A percentile compares a stretch with the other conserved stretches of the same genome.
These are phyloP conservation scores for Tipula unca DNA, from an alignment of 2,888 invertebrate genomes.

Conservation along the genomic window DNA sequence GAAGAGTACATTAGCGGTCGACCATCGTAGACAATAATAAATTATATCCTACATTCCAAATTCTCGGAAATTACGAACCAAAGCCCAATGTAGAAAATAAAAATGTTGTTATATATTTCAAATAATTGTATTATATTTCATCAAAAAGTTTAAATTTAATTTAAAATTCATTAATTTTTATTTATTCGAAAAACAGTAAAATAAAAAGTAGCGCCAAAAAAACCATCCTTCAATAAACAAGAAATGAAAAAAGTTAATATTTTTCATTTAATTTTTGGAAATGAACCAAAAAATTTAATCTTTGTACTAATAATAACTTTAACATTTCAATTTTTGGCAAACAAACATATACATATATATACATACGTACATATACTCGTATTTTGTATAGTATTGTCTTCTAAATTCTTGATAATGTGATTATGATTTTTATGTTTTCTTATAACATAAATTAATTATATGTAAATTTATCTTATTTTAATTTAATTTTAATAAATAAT, in stretches of 20 bases:
- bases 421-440: not conserved
- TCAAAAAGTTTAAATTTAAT: not conserved
- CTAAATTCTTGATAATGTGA: not conserved
- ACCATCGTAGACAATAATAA: not conserved
- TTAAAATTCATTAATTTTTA: not conserved
- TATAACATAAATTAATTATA: not conserved
- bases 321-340: not conserved
- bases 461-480: not conserved
- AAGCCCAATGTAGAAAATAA: not conserved
- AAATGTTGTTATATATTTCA: not conserved
- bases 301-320: not conserved
- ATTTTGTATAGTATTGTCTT: not conserved
- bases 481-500: not conserved
- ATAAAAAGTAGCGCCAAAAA: not conserved
- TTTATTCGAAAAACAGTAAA: not conserved
- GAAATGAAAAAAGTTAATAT: not conserved
- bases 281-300: not conserved
- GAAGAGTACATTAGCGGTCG: not conserved
- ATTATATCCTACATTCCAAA: not conserved
- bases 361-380: not conserved
- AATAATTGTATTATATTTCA: not conserved
- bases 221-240: not conserved
- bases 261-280: not conserved
- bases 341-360: not conserved
- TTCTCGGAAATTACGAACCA: not conserved